These are phyloP conservation scores for Anoura caudifer DNA, from an alignment of 2,113 vertebrate genomes.

Conservation along the genomic window DNA sequence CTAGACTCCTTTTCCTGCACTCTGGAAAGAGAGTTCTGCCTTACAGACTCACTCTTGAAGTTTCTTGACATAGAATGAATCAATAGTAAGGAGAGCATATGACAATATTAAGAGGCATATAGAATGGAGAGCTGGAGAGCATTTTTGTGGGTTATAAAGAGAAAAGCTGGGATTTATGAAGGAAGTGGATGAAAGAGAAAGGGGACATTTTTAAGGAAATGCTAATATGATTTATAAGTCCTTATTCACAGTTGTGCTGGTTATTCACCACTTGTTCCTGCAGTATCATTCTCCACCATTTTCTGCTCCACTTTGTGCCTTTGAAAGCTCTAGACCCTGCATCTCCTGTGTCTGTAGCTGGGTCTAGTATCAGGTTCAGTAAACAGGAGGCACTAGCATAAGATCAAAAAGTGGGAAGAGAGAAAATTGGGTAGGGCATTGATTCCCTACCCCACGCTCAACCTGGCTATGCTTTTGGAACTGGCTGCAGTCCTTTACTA, in stretches of 20 bases:
- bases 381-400: background rate
- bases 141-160: background rate
- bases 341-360: background rate
- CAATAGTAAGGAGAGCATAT: background rate
- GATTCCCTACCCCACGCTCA: background rate
- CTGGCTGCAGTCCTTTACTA: background rate
- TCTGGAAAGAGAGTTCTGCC: background rate
- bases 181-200: background rate
- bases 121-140: background rate
- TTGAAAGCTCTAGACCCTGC: background rate
- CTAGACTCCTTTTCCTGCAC: background rate
- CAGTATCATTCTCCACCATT: background rate
- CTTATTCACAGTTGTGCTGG: background rate
- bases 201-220: background rate
- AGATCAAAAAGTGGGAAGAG: background rate
- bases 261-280: background rate
- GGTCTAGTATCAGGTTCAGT: background rate
- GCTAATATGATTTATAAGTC: background rate
- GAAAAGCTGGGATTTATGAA: background rate
- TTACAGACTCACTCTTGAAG: background rate
- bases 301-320: background rate
- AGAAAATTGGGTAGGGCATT: background rate
- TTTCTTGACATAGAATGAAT: background rate
- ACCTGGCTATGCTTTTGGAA: background rate
- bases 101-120: background rate